These are phyloP conservation scores for Saccopteryx leptura DNA, from an alignment of 2,113 vertebrate genomes.

Conservation along the genomic window DNA sequence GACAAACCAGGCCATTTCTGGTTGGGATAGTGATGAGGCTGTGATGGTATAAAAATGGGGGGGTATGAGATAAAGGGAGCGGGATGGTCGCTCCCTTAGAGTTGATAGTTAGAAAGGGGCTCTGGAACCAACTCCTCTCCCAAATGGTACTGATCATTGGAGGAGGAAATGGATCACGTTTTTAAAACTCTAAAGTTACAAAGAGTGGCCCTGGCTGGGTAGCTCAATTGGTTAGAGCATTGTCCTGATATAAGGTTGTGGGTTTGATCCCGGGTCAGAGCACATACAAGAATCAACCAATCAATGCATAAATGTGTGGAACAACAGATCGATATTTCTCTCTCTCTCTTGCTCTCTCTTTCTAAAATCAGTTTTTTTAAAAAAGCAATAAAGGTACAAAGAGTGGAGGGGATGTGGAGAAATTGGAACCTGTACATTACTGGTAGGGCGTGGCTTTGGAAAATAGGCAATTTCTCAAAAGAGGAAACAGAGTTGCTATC, in stretches of 20 bases:
- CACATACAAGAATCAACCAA: too few relatives aligned
- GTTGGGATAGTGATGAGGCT: background rate
- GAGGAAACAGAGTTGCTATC: too few relatives aligned
- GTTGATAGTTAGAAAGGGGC: background rate
- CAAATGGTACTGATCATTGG: too few relatives aligned
- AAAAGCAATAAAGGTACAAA: background rate
- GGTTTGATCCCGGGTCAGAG: too few relatives aligned
- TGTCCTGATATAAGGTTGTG: too few relatives aligned
- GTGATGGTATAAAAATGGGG: background rate
- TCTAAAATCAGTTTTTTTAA: too few relatives aligned
- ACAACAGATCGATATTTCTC: too few relatives aligned
- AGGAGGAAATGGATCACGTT: background rate
- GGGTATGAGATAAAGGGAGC: background rate
- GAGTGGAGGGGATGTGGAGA: background rate
- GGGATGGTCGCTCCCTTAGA: background rate
- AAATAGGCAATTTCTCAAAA: background rate
- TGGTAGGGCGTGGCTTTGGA: background rate
- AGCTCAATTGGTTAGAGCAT: too few relatives aligned
- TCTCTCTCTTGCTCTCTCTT: too few relatives aligned
- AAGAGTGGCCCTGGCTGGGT: background rate
- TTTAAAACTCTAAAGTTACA: background rate
- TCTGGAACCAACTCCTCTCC: background rate
- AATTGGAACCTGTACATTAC: background rate
- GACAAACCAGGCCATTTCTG: background rate
- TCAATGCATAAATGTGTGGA: too few relatives aligned